These are phyloP conservation scores for Montipora efflorescens DNA, from an alignment of 64 coral and sea anemone genomes.

Conservation along the genomic window DNA sequence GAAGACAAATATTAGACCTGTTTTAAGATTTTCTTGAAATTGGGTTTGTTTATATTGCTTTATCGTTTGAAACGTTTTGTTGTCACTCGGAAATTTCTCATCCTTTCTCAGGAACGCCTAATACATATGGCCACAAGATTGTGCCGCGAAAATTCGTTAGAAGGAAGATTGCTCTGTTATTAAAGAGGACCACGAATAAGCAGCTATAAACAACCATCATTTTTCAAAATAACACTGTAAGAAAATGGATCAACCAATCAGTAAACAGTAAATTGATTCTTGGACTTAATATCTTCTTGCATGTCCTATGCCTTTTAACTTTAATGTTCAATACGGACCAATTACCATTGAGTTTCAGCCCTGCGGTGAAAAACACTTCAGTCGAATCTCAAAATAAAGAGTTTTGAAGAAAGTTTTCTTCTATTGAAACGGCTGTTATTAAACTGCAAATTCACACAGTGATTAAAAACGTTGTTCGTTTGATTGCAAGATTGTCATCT, in stretches of 20 bases:
- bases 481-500: too few relatives aligned
- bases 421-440: background rate
- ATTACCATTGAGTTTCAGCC: too few relatives aligned
- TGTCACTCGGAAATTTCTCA: background rate
- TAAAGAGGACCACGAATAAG: background rate
- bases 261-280: background rate
- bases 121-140: background rate
- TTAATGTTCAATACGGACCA: background rate
- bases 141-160: background rate
- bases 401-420: background rate
- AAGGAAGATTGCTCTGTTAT: background rate
- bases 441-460: background rate
- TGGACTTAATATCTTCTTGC: background rate
- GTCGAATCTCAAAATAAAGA: background rate
- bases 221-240: background rate
- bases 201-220: background rate
- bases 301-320: background rate
- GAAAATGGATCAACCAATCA: background rate
- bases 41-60: background rate
- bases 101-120: background rate
- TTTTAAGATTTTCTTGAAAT: too few relatives aligned
- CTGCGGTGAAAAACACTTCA: background rate
- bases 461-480: background rate
- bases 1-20: too few relatives aligned
- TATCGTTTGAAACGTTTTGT: background rate